These are phyloP conservation scores for Gallinago stenura DNA, from an alignment of 2,797 vertebrate species.

Conservation along the genomic window DNA sequence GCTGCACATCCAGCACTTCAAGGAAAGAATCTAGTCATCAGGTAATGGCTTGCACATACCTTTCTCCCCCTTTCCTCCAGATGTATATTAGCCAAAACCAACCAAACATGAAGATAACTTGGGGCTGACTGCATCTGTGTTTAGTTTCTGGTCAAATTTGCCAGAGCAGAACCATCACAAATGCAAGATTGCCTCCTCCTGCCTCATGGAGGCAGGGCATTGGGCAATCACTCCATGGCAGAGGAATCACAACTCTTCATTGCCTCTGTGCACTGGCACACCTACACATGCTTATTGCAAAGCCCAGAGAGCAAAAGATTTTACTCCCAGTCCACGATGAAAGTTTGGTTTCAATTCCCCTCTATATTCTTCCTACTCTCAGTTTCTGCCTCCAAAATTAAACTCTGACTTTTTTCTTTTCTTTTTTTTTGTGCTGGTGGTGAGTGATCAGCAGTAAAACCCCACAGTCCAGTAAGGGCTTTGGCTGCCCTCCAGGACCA, in stretches of 20 bases:
- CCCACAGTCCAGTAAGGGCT: neutral
- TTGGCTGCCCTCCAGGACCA: neutral
- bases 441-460: neutral
- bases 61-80: neutral
- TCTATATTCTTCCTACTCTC: neutral
- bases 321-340: fast-evolving
- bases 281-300: neutral
- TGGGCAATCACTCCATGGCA: neutral
- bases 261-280: neutral
- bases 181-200: neutral
- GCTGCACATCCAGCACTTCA: neutral
- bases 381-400: neutral
- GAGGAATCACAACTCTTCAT: neutral
- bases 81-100: neutral
- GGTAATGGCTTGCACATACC: neutral
- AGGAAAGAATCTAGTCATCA: neutral
- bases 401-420: neutral
- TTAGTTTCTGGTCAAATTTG: neutral
- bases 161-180: neutral
- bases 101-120: neutral
- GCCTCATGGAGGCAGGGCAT: neutral
- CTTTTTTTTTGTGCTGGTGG: neutral
- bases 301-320: neutral
- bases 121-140: neutral
- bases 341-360: neutral